A percentile compares a stretch with the other conserved stretches of the same genome.
These are phyloP conservation scores for Cheilosia soror DNA, from an alignment of 2,888 invertebrate genomes.

Conservation along the genomic window DNA sequence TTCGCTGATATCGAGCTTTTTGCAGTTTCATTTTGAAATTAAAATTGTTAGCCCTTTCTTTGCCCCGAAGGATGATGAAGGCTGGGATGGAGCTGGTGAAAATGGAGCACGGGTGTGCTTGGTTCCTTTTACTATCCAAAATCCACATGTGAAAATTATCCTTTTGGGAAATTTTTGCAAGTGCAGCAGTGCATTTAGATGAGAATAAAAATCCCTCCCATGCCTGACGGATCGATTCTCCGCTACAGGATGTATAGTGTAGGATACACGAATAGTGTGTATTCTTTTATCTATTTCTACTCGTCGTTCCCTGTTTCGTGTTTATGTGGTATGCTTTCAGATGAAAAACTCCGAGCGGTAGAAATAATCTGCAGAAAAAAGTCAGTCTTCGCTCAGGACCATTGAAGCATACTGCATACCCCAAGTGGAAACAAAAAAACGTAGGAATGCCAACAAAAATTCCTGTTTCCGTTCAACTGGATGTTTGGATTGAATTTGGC, in stretches of 20 bases:
- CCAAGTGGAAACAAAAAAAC: conserved; percentile 18
- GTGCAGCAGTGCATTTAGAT: conserved; percentile 72
- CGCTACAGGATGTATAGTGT: conserved; percentile 48
- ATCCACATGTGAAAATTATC: conserved; percentile 62
- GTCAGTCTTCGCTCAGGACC: conserved; percentile 53
- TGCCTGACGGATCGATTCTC: conserved; percentile 68
- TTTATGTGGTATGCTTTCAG: conserved; percentile 71
- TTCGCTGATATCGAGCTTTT: conserved; percentile 56
- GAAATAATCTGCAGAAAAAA: conserved; percentile 70
- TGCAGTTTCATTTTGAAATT: conserved; percentile 71
- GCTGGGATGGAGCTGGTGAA: not conserved
- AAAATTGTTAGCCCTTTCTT: conserved; percentile 62
- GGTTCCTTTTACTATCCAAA: conserved; percentile 10
- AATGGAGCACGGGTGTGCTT: conserved; percentile 6
- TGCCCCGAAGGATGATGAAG: conserved; percentile 34
- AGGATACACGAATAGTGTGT: not conserved
- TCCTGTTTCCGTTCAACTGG: conserved; percentile 62
- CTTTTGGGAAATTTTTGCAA: conserved; percentile 71
- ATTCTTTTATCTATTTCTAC: conserved; percentile 56
- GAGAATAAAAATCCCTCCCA: conserved; percentile 69
- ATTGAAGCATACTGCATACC: conserved; percentile 66
- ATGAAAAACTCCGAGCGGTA: conserved; percentile 65
- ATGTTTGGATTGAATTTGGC: conserved; percentile 73
- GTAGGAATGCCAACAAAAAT: conserved; percentile 59
- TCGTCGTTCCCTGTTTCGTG: conserved; percentile 66